Evolutionary conservation across 92 coral and sea anemone species (phyloP), one percentile per base, ranked within the genome.

Genomic region (Paramuricea clavata): DNA sequence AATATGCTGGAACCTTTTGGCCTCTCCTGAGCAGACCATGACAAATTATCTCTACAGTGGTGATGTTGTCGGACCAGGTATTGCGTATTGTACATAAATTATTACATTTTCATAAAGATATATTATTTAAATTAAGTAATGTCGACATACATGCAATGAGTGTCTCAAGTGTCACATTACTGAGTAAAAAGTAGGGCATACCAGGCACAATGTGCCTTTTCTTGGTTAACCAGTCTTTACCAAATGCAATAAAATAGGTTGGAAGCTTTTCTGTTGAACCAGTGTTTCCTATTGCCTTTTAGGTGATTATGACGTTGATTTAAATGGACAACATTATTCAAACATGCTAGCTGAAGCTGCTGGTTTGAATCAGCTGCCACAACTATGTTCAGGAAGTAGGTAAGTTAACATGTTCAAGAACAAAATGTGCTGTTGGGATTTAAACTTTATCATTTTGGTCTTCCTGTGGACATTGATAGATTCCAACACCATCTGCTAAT

Each of bases 1-100:
- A 8, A 71, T 71, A 49, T 83, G 68, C 60, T 83, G 82, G 81
- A 71, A 85, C 41, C 61, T 85, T 52, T 56, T 75, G 17, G 50
- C 62, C 21, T 64, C 62, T 61, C 49, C 57, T 34, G 76, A 70
- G 31, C 83, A 85, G 41, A 2, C 83, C 57, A 75, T 70, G 57
- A 43, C 83, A 67, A 62, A 50, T 74, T 75, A 85, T 42, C 76
- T 75, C 25, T 75, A 75, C 60, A 54, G 56, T 32, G 89, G 89
- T 36, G 89, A 85, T 85, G 42, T 71, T 75, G 84, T 85, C 73
- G 84, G 89, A 59, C 72, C 75, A 59, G 82, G 89, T 59, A 35
- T 21, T n/a, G n/a, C n/a, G n/a, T n/a, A n/a, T n/a, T n/a, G n/a
- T n/a, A n/a, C n/a, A n/a, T n/a, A n/a, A n/a, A n/a, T n/a, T n/a